These are phyloP conservation scores for Hypsibius dujardini DNA, from an alignment of 1,140 invertebrate genomes.

Conservation along the genomic window DNA sequence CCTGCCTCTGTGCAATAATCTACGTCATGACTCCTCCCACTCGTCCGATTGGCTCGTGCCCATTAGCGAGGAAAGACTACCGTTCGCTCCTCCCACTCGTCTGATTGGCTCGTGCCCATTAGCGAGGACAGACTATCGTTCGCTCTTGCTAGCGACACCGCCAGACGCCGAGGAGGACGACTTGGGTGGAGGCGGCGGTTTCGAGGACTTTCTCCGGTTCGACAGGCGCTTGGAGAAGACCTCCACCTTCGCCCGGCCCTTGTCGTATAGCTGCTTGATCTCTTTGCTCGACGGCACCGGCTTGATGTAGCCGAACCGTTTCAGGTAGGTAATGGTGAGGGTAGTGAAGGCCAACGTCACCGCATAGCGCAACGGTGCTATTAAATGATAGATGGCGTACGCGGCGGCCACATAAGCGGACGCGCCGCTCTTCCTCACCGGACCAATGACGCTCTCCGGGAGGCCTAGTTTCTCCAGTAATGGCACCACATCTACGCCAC, in stretches of 20 bases:
- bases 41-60: too few species aligned
- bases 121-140: too few species aligned
- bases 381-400: conserved; percentile 75
- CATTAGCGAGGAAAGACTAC: too few species aligned
- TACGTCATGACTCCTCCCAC: too few species aligned
- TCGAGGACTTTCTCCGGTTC: neutral
- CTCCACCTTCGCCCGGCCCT: conserved; percentile 36
- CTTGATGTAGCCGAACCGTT: conserved; percentile 47
- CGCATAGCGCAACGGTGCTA: conserved; percentile 69
- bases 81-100: too few species aligned
- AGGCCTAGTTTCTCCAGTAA: conserved; percentile 53
- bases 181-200: neutral
- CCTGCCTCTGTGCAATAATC: too few species aligned
- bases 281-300: conserved; percentile 43
- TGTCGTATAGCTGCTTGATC: conserved; percentile 42
- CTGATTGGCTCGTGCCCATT: too few species aligned
- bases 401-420: conserved; percentile 71
- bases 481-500: conserved; percentile 65
- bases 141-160: too few species aligned
- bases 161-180: too few species aligned
- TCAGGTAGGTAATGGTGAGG: conserved; percentile 47
- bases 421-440: conserved; percentile 48
- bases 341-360: conserved; percentile 65
- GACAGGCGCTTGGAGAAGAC: neutral
- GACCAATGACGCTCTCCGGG: conserved; percentile 53